Conservation (phyloP, 2,888 invertebrate species). For the Spodoptera picta region DNA sequence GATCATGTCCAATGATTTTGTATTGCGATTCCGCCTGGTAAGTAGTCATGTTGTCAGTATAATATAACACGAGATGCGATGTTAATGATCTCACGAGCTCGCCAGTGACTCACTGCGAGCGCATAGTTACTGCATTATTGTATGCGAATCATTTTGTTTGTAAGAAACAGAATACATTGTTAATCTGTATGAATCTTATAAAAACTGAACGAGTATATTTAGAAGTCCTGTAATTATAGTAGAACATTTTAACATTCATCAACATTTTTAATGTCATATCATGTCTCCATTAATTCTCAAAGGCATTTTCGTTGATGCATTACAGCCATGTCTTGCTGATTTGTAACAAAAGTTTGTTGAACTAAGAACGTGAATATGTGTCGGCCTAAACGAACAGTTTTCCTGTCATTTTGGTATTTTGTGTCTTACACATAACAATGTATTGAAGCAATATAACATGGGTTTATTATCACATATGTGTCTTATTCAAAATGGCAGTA, state of each 20-base stretch:
- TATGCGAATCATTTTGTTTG: slow-evolving; percentile 45
- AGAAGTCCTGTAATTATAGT: slow-evolving; percentile 27
- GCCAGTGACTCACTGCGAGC: slow-evolving; percentile 45
- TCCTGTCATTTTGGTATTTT: slow-evolving; percentile 60
- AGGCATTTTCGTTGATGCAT: slow-evolving; percentile 47
- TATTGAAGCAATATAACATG: slow-evolving; percentile 64
- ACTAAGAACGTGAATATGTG: slow-evolving; percentile 48
- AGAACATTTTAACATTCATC: slow-evolving; percentile 36
- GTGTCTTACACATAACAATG: slow-evolving; percentile 55
- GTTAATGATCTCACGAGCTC: slow-evolving; percentile 56
- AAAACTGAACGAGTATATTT: slow-evolving; percentile 15
- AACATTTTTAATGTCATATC: slow-evolving; percentile 29
- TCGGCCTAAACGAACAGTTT: slow-evolving; percentile 56
- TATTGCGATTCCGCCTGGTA: slow-evolving; percentile 60
- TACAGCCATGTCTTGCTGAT: slow-evolving; percentile 45
- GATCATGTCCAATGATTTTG: slow-evolving; percentile 54
- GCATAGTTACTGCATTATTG: slow-evolving; percentile 42
- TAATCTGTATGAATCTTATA: slow-evolving; percentile 45
- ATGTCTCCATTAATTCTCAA: slow-evolving; percentile 40
- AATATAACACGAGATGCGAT: slow-evolving; percentile 53
- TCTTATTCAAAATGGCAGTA: slow-evolving; percentile 71
- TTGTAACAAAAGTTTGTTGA: slow-evolving; percentile 42
- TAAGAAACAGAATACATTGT: slow-evolving; percentile 43
- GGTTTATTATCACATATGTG: slow-evolving; percentile 54
- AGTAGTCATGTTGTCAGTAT: slow-evolving; percentile 55